Evolutionary conservation across 2,797 vertebrate genomes (phyloP).

Genomic region (Lycodopsis pacificus): DNA sequence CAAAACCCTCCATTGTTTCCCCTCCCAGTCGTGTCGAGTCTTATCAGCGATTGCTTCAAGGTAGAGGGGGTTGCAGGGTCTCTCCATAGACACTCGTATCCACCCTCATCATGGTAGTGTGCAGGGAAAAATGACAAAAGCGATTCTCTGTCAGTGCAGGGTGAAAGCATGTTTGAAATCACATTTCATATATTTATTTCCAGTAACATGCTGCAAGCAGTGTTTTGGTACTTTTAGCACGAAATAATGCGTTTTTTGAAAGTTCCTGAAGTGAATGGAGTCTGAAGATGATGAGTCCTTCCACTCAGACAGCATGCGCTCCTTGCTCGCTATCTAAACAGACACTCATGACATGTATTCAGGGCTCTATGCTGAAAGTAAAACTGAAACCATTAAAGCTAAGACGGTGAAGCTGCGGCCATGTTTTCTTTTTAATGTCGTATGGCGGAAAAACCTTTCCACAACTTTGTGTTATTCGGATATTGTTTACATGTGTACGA

Average conservation of each 20-base stretch:
- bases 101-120: not conserved
- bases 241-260: conserved; percentile 52
- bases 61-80: conserved; percentile 20
- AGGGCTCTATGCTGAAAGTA: conserved; percentile 40
- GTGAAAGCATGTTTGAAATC: conserved; percentile 42
- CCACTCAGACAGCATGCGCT: conserved; percentile 59
- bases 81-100: not conserved
- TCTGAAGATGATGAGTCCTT: not conserved
- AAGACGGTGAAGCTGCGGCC: conserved; percentile 15
- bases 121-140: conserved; percentile 55
- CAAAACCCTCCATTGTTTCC: conserved; percentile 11
- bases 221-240: conserved; percentile 14
- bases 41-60: conserved; percentile 38
- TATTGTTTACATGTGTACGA: conserved; percentile 64
- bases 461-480: conserved; percentile 29
- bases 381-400: conserved; percentile 34
- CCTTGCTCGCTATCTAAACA: conserved; percentile 31
- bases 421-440: conserved; percentile 3
- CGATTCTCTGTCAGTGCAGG: conserved; percentile 26
- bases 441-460: conserved; percentile 10
- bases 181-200: conserved; percentile 47
- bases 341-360: conserved; percentile 36
- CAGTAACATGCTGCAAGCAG: conserved; percentile 24
- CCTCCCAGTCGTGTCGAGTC: conserved; percentile 27
- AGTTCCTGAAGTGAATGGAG: conserved; percentile 33